Base-by-base conservation (phyloP, 1,140 invertebrate species). In the Drosophila ercepeae region DNA sequence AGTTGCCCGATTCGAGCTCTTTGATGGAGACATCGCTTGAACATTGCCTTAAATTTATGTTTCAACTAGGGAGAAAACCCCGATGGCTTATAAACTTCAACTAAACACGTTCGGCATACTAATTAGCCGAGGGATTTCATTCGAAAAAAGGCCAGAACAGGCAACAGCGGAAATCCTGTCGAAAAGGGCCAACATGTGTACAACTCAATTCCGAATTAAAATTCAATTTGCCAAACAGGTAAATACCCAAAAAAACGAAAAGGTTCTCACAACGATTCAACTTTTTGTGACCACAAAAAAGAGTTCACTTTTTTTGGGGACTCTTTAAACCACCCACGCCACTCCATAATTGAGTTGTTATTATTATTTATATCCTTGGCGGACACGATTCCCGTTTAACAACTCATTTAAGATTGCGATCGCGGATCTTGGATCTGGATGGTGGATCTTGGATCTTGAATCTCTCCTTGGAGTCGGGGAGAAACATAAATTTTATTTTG, bases 401-500 rank as follows among this genome's bases (percentile, higher is more conserved):
- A 89, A 81, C 74, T 88, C 82, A 88, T 88, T 88, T 88, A 82
- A 65, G 61, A 63, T n/a, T 16, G 36, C 13, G 36, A 39, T 39
- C 36, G 7, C 23, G 16, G 52, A 64, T 77, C 60, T 69, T n/a
- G n/a, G n/a, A n/a, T n/a, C n/a, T n/a, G n/a, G n/a, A n/a, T n/a
- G n/a, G n/a, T n/a, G n/a, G n/a, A n/a, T n/a, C n/a, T n/a, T n/a
- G n/a, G n/a, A n/a, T n/a, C n/a, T n/a, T n/a, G n/a, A n/a, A n/a
- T n/a, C n/a, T n/a, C n/a, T n/a, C n/a, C n/a, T n/a, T n/a, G n/a
- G n/a, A n/a, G n/a, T n/a, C n/a, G n/a, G n/a, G n/a, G n/a, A n/a
- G n/a, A n/a, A 50, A 44, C 82, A 82, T 88, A 82, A 81, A 86
- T 86, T 81, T 81, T 86, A 69, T 88, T 88, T 82, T 75, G 77